phyloP scores from a whole-genome alignment of 2,888 invertebrate species.

The Erannis defoliaria region DNA sequence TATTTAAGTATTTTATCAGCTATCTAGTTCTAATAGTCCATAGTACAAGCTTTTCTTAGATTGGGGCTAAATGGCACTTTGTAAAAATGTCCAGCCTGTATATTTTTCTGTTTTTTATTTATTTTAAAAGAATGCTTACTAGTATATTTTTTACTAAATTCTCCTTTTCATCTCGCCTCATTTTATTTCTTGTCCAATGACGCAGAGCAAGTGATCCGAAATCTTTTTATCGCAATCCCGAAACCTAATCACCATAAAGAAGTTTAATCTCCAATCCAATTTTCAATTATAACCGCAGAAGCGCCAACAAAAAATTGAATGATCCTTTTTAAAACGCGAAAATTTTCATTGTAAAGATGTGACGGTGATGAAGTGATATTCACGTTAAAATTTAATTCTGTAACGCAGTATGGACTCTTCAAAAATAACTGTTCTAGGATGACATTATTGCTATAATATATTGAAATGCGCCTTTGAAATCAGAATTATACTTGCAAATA shows the following conservation, averaged over 20 bases:
- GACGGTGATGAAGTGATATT: slow-evolving; percentile 68
- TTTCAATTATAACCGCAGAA: slow-evolving; percentile 58
- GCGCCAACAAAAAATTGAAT: slow-evolving; percentile 53
- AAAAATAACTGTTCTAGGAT: background rate
- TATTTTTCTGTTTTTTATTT: too few species aligned
- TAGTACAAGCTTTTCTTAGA: too few species aligned
- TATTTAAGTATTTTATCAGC: too few species aligned
- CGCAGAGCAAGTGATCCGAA: slow-evolving; percentile 16
- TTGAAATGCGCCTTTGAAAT: too few species aligned
- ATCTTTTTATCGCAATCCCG: slow-evolving; percentile 25
- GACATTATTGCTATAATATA: too few species aligned
- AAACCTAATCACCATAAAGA: slow-evolving; percentile 37
- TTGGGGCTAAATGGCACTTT: too few species aligned
- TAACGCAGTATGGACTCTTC: slow-evolving; percentile 15
- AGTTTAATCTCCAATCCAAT: slow-evolving; percentile 54
- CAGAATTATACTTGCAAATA: too few species aligned
- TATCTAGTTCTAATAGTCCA: too few species aligned
- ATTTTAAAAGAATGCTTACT: too few species aligned
- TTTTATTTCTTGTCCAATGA: slow-evolving; percentile 22
- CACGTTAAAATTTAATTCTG: slow-evolving; percentile 42
- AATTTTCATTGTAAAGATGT: slow-evolving; percentile 64
- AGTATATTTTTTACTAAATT: too few species aligned
- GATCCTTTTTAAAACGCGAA: slow-evolving; percentile 71
- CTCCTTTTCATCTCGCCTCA: background rate
- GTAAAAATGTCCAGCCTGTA: too few species aligned